Conservation (phyloP, 1,140 invertebrate genomes). For the Leucophenga varia region DNA sequence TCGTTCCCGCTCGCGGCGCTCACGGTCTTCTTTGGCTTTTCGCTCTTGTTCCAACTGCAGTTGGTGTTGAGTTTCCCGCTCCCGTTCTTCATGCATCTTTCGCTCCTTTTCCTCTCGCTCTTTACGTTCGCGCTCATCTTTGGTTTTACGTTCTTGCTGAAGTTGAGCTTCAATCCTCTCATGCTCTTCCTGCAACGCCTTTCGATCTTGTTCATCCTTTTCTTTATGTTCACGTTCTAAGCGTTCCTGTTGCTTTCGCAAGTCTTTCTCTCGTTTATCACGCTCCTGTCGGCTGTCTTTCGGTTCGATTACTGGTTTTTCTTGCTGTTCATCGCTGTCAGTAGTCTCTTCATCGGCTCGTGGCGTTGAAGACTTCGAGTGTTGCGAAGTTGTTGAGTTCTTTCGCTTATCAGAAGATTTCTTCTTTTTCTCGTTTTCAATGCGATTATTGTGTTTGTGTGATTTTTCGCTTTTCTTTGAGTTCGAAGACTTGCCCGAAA, state of each 20-base stretch:
- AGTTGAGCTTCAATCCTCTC: constrained; percentile 46
- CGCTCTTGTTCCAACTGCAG: constrained; percentile 58
- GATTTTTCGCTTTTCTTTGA: constrained; percentile 20
- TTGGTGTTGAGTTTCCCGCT: constrained; percentile 48
- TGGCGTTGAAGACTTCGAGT: constrained; percentile 35
- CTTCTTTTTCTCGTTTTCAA: constrained; percentile 36
- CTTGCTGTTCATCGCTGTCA: constrained; percentile 34
- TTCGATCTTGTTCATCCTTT: constrained; percentile 24
- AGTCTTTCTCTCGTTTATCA: constrained; percentile 40
- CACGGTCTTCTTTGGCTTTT: constrained; percentile 57
- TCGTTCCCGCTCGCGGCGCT: constrained; percentile 32
- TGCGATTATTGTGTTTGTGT: constrained; percentile 47
- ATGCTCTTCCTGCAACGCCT: constrained; percentile 29
- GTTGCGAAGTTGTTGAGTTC: constrained; percentile 34
- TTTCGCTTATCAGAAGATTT: constrained; percentile 45
- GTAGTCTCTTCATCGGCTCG: constrained; percentile 40
- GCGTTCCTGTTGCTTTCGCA: constrained; percentile 43
- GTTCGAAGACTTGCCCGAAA: constrained; percentile 23
- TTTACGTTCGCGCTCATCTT: constrained; percentile 41
- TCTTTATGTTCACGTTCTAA: constrained; percentile 28
- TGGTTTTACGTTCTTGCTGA: constrained; percentile 39
- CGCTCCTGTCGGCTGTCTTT: constrained; percentile 21
- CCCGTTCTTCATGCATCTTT: constrained; percentile 30
- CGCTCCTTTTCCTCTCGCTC: constrained; percentile 55
- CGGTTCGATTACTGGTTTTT: constrained; percentile 34